phyloP scores from a whole-genome alignment of 2,113 vertebrate species.

The Hypanus sabinus region DNA sequence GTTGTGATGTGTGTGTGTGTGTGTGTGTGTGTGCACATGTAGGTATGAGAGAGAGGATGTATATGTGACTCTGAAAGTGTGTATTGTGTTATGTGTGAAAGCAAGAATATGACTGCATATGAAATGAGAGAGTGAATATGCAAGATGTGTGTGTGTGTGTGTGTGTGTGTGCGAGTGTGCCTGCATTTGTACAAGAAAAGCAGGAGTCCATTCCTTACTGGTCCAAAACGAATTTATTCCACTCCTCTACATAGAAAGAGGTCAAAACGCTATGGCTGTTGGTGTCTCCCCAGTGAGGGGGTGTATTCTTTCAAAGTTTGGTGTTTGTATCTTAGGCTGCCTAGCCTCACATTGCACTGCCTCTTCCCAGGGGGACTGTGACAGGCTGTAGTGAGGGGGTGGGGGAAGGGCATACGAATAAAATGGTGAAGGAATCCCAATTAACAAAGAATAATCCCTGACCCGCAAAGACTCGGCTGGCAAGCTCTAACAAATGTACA shows the following conservation, averaged over 20 bases:
- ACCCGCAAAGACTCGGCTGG: constrained; percentile 67
- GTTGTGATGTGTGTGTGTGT: too few species aligned
- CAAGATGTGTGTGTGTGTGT: not conserved
- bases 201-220: not conserved
- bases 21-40: too few species aligned
- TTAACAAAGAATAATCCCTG: constrained; percentile 72
- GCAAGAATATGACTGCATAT: too few species aligned
- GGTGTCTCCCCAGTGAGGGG: not conserved
- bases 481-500: constrained; percentile 63
- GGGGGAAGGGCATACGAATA: not conserved
- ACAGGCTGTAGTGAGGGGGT: constrained; percentile 40
- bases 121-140: too few species aligned
- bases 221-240: not conserved
- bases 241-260: not conserved
- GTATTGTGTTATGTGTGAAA: too few species aligned
- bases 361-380: constrained; percentile 44
- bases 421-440: constrained; percentile 57
- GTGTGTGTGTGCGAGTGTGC: not conserved
- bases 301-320: not conserved
- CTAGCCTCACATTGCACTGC: not conserved
- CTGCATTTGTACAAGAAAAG: too few species aligned
- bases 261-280: not conserved
- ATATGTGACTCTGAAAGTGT: too few species aligned
- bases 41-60: too few species aligned
- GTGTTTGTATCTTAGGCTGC: not conserved